phyloP scores from a whole-genome alignment of 2,113 vertebrate species.

The Dermatemys mawii region DNA sequence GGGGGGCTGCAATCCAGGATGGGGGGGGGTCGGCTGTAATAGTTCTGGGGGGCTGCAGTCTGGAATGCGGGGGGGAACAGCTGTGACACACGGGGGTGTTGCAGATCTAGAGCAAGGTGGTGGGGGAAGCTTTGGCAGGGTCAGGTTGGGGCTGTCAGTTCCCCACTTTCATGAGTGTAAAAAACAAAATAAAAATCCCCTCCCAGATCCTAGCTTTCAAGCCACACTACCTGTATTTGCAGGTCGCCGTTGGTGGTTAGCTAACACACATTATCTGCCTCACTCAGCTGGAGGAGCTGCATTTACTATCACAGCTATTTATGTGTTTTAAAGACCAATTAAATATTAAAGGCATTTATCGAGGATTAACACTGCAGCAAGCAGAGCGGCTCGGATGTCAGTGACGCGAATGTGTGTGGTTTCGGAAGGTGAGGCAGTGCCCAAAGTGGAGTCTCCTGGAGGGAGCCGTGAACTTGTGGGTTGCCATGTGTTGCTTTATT shows the following conservation, averaged over 20 bases:
- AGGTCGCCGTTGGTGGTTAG: background rate
- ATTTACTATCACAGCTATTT: conserved; percentile 55
- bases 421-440: background rate
- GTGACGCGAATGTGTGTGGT: background rate
- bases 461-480: background rate
- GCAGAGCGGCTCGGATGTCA: background rate
- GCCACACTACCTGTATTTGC: background rate
- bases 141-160: background rate
- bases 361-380: conserved; percentile 8
- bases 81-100: background rate
- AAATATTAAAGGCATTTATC: conserved; percentile 59
- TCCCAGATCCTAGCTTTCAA: background rate
- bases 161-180: accelerated
- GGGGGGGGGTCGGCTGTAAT: too few relatives aligned
- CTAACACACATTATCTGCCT: background rate
- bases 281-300: background rate
- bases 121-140: background rate
- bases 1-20: too few relatives aligned
- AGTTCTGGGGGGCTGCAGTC: background rate
- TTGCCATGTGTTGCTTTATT: background rate
- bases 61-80: too few relatives aligned
- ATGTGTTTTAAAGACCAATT: conserved; percentile 50
- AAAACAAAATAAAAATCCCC: background rate
- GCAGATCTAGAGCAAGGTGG: accelerated
- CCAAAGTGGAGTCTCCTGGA: background rate